Evolutionary conservation across 2,113 vertebrate species (phyloP).

Genomic region (Orthonyx spaldingii): DNA sequence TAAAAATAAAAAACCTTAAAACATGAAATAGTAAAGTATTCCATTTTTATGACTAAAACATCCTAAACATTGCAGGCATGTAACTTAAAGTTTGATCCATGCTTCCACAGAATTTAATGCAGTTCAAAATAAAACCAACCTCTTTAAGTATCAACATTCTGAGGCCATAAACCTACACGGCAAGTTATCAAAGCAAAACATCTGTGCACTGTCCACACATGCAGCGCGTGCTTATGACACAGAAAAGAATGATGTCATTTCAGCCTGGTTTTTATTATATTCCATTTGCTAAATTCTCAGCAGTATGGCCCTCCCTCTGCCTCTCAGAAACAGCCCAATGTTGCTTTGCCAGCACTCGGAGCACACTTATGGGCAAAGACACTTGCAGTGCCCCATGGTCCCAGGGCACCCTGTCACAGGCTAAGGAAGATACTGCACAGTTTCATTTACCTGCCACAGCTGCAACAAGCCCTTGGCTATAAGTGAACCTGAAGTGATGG

Average conservation of each 20-base stretch:
- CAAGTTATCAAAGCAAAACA: slow-evolving; percentile 33
- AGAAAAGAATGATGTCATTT: slow-evolving; percentile 36
- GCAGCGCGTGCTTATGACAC: neutral
- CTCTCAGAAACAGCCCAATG: neutral
- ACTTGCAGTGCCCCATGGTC: neutral
- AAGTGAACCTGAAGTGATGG: neutral
- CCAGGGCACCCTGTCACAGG: rapidly evolving
- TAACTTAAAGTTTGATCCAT: neutral
- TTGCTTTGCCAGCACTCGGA: neutral
- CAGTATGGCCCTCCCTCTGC: neutral
- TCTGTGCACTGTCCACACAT: slow-evolving; percentile 18
- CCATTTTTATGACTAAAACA: neutral
- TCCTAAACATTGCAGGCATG: neutral
- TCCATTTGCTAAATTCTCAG: neutral
- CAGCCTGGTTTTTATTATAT: slow-evolving; percentile 42
- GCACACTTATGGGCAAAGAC: neutral
- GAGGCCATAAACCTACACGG: neutral
- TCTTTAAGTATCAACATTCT: neutral
- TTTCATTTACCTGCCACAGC: neutral
- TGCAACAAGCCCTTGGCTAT: neutral
- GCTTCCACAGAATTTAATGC: neutral
- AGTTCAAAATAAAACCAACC: neutral
- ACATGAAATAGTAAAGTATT: neutral
- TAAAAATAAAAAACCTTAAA: neutral
- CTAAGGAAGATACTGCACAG: neutral